phyloP scores from a whole-genome alignment of 1,140 invertebrate genomes.

The Trypoxylus dichotomus region DNA sequence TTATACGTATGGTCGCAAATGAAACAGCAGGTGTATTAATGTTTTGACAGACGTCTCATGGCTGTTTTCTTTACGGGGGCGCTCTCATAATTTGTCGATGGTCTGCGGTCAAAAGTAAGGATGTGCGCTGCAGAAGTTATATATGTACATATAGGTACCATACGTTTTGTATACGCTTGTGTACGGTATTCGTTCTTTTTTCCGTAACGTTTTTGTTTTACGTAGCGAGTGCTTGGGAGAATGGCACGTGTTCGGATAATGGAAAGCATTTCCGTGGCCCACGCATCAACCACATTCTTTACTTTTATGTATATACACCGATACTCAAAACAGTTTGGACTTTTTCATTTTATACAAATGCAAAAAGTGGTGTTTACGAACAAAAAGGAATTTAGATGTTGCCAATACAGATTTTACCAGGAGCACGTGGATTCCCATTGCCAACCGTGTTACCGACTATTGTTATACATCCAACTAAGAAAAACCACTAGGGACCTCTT shows the following conservation, averaged over 20 bases:
- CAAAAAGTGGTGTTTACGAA: no score
- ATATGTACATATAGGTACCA: neutral
- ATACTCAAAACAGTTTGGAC: no score
- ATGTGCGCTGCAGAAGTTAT: neutral
- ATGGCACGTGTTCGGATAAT: neutral
- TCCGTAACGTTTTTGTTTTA: neutral
- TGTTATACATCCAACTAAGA: no score
- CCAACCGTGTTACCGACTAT: no score
- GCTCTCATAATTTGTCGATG: constrained; percentile 2
- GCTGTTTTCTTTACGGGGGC: neutral
- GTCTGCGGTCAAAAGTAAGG: neutral
- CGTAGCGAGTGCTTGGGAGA: neutral
- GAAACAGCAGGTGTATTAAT: neutral
- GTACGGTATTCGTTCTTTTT: neutral
- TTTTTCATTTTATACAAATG: no score
- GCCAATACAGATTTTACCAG: no score
- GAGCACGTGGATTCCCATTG: no score
- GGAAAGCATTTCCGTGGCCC: neutral
- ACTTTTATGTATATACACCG: neutral
- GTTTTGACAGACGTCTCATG: constrained; percentile 5
- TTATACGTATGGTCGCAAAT: neutral
- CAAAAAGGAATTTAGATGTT: no score
- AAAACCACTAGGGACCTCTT: no score
- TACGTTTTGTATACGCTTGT: neutral
- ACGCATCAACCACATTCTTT: neutral